These are phyloP conservation scores for Porites evermanni DNA, from an alignment of 92 coral and sea anemone species.

Conservation along the genomic window DNA sequence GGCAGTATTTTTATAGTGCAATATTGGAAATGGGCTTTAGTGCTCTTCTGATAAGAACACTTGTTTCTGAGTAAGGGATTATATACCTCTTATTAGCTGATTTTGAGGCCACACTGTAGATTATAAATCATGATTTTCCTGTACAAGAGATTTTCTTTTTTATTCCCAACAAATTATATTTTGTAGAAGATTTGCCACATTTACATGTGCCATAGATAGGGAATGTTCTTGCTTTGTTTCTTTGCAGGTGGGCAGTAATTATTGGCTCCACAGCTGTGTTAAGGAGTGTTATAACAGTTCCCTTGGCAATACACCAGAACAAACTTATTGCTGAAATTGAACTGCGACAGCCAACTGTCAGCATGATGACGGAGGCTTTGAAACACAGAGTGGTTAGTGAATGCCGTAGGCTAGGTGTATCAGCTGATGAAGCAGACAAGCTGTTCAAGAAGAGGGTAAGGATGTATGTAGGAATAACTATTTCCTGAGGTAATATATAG, in stretches of 20 bases:
- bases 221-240: background rate
- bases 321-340: slow-evolving; percentile 91
- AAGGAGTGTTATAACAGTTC: slow-evolving; percentile 81
- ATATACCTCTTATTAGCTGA: no score
- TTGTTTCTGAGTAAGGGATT: no score
- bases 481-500: no score
- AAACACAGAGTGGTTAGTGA: slow-evolving; percentile 86
- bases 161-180: no score
- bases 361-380: slow-evolving; percentile 94
- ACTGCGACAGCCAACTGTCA: slow-evolving; percentile 91
- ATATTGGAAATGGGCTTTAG: no score
- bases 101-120: no score
- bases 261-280: slow-evolving; percentile 77
- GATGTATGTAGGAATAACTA: background rate
- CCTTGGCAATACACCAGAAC: slow-evolving; percentile 91
- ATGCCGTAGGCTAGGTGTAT: slow-evolving; percentile 70
- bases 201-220: no score
- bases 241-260: slow-evolving; percentile 79
- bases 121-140: no score
- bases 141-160: no score
- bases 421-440: slow-evolving; percentile 80
- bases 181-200: no score
- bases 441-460: slow-evolving; percentile 80
- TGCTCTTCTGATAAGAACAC: no score
- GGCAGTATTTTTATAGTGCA: no score